Base-by-base conservation (phyloP, 30 jellyfish, hydroid and myxozoan genomes). In the Clytia hemisphaerica region DNA sequence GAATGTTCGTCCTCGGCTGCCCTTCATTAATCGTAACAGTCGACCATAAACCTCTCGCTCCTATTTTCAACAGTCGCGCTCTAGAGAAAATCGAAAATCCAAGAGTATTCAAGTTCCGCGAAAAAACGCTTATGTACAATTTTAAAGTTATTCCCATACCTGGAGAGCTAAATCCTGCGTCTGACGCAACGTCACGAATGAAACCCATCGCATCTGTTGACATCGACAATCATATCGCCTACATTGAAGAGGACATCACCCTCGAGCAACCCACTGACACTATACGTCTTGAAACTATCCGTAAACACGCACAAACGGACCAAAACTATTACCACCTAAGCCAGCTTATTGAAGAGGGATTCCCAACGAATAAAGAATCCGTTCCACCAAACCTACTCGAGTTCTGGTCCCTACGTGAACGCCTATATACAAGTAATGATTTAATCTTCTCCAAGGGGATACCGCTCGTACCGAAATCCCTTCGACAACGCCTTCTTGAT, bases 341-440 rank as follows among this genome's bases (percentile, higher is more conserved):
- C 4, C 72, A 36, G 25, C 71, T 36, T 25, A 44, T 66, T 40
- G 72, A 66, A 27, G 10, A 66, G 2, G 78, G 72, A n/a, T 66
- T 66, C 40, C 78, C 75, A 5, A 22, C 72, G n/a, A 22, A 42
- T 2, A 16, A 42, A 38, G 72, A 66, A 2, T 37, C 40, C 12
- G 18, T 37, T 14, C 78, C 78, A 25, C 45, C 48, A 37, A 26
- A 27, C 71, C 21, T 44, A 21, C 71, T 3, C 4, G 6, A 3
- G 30, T 66, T 36, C 75, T 66, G 78, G 78, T 33, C 75, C 4
- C 35, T 61, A 61, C 60, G 75, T 4, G 71, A 61, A 29, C 71
- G 26, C 4, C n/a, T 61, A 4, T 61, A 61, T 62, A 29, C 63
- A 6, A 29, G 55, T 15, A 4, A 19, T 3, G 51, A 55, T 40